phyloP scores from a whole-genome alignment of 2,888 invertebrate genomes.

The Nemotelus nigrinus region DNA sequence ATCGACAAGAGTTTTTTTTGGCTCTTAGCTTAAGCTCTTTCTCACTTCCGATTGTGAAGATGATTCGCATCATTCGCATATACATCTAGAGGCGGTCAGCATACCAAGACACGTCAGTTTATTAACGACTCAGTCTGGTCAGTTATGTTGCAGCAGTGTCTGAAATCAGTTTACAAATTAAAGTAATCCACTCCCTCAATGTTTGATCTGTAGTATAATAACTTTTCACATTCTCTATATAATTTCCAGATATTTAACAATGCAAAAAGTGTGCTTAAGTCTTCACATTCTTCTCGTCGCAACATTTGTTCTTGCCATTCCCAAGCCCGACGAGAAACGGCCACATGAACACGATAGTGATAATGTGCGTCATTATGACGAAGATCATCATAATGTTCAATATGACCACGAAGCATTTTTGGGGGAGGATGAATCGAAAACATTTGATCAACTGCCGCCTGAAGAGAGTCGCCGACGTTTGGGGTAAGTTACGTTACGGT shows the following conservation, averaged over 20 bases:
- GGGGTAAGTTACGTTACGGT: conserved; percentile 67
- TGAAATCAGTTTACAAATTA: neutral
- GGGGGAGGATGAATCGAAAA: conserved; percentile 91
- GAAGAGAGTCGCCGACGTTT: conserved; percentile 93
- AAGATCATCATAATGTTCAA: conserved; percentile 85
- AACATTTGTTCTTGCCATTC: conserved; percentile 69
- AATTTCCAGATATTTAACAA: conserved; percentile 18
- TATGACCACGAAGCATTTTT: conserved; percentile 98
- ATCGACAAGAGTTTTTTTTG: conserved; percentile 11
- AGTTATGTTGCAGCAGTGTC: neutral
- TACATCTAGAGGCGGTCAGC: neutral
- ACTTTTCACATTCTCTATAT: neutral
- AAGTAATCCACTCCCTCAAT: too few relatives aligned
- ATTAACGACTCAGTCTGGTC: neutral
- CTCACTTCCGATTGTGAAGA: conserved; percentile 2
- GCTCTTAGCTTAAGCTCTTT: neutral
- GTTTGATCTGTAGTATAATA: neutral
- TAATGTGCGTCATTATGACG: conserved; percentile 78
- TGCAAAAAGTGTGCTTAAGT: conserved; percentile 38
- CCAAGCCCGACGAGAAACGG: conserved; percentile 77
- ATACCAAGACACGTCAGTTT: neutral
- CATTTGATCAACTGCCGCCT: conserved; percentile 92
- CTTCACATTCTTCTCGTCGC: conserved; percentile 45
- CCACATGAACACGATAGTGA: conserved; percentile 77
- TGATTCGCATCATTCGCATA: neutral